Evolutionary conservation across 2,113 vertebrate genomes (phyloP).

Genomic region (Microtus oregoni): DNA sequence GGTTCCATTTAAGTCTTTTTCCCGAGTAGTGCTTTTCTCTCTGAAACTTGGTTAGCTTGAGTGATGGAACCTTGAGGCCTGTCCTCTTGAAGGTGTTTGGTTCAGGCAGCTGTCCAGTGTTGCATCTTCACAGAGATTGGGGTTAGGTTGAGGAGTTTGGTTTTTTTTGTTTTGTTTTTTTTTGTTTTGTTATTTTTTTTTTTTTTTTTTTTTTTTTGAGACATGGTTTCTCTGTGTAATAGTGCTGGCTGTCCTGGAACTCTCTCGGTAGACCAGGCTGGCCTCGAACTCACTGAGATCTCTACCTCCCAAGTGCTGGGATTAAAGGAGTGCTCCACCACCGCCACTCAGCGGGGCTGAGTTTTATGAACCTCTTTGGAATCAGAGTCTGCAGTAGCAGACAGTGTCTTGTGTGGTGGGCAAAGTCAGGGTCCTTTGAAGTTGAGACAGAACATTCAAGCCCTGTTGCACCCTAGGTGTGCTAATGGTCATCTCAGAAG

Average conservation of each 20-base stretch:
- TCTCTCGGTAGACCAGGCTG: no score
- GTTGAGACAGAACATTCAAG: accelerated
- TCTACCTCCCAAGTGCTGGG: no score
- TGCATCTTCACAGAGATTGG: background rate
- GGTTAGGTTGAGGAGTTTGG: no score
- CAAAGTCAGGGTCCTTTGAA: background rate
- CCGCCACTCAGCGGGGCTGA: no score
- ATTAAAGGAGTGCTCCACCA: no score
- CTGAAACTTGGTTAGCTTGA: background rate
- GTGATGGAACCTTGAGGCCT: background rate
- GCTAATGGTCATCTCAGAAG: background rate
- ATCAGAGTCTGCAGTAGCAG: background rate
- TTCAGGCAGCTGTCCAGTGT: background rate
- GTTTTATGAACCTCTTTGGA: background rate
- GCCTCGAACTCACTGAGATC: no score
- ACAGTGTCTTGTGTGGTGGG: no score
- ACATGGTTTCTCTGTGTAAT: no score
- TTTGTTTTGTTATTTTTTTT: no score
- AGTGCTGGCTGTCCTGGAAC: no score
- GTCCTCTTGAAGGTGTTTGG: background rate
- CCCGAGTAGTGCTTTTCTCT: background rate
- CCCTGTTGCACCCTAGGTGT: accelerated
- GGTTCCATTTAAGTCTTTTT: background rate
- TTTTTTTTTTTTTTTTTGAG: no score
- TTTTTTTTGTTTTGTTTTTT: no score